These are phyloP conservation scores for Trematocara variabile DNA, from an alignment of 2,113 vertebrate species.

Conservation along the genomic window DNA sequence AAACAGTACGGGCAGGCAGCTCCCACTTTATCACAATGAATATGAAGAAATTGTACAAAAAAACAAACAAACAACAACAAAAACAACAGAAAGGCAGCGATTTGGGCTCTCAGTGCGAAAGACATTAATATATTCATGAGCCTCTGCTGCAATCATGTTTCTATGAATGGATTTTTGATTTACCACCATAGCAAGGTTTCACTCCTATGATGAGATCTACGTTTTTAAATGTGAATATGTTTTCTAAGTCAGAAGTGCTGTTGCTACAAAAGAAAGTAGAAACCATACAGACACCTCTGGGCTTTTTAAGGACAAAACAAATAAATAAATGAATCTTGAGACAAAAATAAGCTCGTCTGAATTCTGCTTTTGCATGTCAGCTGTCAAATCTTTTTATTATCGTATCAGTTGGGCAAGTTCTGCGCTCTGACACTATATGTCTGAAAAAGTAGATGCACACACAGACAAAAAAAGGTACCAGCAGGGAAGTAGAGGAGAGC, in stretches of 20 bases:
- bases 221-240: constrained; percentile 2
- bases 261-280: neutral
- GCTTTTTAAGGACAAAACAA: constrained; percentile 32
- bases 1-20: neutral
- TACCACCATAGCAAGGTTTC: constrained; percentile 8
- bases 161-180: constrained; percentile 48
- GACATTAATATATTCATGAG: constrained; percentile 56
- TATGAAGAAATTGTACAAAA: neutral
- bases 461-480: neutral
- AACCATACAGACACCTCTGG: neutral
- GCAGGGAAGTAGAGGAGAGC: neutral
- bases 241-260: neutral
- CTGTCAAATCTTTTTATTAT: constrained; percentile 23
- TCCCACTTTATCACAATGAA: constrained; percentile 2
- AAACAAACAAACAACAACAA: neutral
- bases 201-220: neutral
- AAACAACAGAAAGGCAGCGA: constrained; percentile 22
- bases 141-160: constrained; percentile 27
- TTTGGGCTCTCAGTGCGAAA: constrained; percentile 6
- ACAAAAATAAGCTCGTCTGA: neutral
- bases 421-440: neutral
- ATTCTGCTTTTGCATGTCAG: constrained; percentile 24
- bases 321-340: neutral
- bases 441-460: neutral
- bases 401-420: neutral